Conservation (phyloP, 2,797 vertebrate species). For the Eulemur mongoz region DNA sequence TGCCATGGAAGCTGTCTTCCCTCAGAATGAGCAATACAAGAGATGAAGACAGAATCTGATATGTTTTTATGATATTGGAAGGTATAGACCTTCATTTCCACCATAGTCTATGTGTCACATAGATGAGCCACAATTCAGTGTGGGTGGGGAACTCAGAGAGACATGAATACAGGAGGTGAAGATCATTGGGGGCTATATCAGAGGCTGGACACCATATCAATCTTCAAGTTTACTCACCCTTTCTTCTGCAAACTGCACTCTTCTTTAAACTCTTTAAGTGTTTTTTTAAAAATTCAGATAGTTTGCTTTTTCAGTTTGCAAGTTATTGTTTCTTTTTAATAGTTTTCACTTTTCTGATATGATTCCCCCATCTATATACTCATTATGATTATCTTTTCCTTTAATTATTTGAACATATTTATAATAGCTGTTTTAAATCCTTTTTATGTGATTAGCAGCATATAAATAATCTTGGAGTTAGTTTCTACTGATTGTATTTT, state of each 20-base stretch:
- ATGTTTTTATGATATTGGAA: not conserved
- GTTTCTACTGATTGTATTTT: not conserved
- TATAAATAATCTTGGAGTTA: not conserved
- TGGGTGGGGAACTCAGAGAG: not conserved
- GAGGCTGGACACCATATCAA: not conserved
- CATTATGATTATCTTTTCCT: not conserved
- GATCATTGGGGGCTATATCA: not conserved
- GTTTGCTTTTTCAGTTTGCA: not conserved
- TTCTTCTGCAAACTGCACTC: not conserved
- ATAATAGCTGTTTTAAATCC: not conserved
- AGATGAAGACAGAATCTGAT: not conserved
- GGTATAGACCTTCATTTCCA: not conserved
- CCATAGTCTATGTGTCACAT: not conserved
- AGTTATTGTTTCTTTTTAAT: not conserved
- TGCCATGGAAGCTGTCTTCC: not conserved
- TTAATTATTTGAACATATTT: not conserved
- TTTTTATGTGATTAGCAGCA: not conserved
- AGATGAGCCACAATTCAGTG: not conserved
- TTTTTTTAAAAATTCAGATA: not conserved
- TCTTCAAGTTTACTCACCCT: not conserved
- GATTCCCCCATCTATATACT: not conserved
- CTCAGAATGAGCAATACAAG: not conserved
- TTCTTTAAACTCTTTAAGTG: not conserved
- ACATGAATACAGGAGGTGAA: not conserved
- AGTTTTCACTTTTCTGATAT: not conserved